phyloP scores from a whole-genome alignment of 2,113 vertebrate genomes.

The Atlantisia rogersi region DNA sequence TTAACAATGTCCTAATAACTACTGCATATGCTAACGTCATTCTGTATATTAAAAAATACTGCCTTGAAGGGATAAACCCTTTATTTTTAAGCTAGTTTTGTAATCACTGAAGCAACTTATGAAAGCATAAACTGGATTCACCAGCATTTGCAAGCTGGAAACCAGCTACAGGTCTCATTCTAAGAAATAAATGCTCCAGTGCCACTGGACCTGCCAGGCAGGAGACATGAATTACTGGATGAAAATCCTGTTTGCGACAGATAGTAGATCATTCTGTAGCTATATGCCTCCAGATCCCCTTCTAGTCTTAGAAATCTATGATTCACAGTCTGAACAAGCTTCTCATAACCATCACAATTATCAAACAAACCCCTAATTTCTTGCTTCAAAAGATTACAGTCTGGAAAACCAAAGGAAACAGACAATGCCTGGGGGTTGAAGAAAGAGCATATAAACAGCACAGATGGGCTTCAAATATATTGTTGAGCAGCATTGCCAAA shows the following conservation, averaged over 20 bases:
- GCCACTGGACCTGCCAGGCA: not conserved
- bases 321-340: slow-evolving; percentile 37
- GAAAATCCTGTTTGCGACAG: slow-evolving; percentile 34
- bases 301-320: slow-evolving; percentile 24
- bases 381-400: slow-evolving; percentile 25
- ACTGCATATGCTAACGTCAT: not conserved
- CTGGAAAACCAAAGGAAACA: slow-evolving; percentile 50
- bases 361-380: slow-evolving; percentile 54
- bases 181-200: slow-evolving; percentile 5
- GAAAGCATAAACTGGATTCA: not conserved
- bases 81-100: not conserved
- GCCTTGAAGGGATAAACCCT: not conserved
- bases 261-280: slow-evolving; percentile 6
- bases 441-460: slow-evolving; percentile 9
- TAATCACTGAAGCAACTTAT: not conserved
- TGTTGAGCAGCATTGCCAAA: slow-evolving; percentile 20
- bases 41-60: not conserved
- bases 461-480: slow-evolving; percentile 56
- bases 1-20: slow-evolving; percentile 16
- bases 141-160: not conserved
- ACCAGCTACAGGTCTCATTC: not conserved
- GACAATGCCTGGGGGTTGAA: slow-evolving; percentile 40
- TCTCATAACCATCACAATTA: slow-evolving; percentile 11
- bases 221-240: not conserved
- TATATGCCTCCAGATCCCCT: not conserved